These are phyloP conservation scores for Strigops habroptila DNA, from an alignment of 2,113 vertebrate species.

Conservation along the genomic window DNA sequence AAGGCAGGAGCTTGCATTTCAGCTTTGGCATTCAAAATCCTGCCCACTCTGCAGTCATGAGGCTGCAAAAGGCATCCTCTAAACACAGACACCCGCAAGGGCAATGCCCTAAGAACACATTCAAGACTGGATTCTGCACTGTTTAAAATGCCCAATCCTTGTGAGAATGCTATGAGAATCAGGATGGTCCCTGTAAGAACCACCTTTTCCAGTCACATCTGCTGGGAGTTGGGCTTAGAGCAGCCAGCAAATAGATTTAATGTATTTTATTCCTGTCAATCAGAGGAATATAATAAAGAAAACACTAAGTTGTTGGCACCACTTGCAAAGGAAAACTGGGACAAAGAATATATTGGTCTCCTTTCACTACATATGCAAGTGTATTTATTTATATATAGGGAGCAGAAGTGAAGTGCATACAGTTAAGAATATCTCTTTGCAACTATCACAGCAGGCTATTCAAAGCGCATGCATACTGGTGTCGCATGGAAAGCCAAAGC, in stretches of 20 bases:
- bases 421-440: background rate
- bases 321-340: background rate
- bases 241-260: background rate
- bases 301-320: background rate
- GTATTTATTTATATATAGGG: background rate
- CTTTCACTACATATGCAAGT: background rate
- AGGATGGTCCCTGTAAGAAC: background rate
- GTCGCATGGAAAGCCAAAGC: background rate
- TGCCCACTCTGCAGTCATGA: accelerated
- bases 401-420: background rate
- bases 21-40: background rate
- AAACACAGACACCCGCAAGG: background rate
- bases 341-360: background rate
- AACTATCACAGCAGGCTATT: background rate
- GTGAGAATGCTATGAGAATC: background rate
- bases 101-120: background rate
- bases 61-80: background rate
- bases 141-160: background rate
- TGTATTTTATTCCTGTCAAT: background rate
- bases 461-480: background rate
- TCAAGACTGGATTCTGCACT: background rate
- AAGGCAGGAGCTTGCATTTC: background rate
- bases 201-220: background rate
- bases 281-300: background rate
- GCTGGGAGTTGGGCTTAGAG: background rate